A percentile compares a stretch with the other conserved stretches of the same genome.
Conservation (phyloP, 1,140 invertebrate genomes). For the Bombus turneri region DNA sequence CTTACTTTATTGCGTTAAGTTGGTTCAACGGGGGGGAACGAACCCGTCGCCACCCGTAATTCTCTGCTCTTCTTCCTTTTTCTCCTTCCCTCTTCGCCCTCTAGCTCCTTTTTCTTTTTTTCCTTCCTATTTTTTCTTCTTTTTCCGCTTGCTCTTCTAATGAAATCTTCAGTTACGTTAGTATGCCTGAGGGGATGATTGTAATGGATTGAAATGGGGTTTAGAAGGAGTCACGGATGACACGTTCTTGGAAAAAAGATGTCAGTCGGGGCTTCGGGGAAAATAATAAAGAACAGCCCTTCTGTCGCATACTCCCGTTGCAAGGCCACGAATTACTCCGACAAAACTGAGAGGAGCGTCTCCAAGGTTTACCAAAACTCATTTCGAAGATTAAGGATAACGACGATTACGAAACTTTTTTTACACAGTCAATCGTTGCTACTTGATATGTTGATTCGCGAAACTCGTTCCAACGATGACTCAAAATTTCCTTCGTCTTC, state of each 20-base stretch:
- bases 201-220: constrained; percentile 1
- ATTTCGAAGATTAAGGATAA: not conserved
- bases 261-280: not conserved
- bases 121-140: too few species aligned
- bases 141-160: constrained; percentile 21
- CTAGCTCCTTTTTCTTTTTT: not conserved
- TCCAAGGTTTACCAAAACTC: not conserved
- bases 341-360: not conserved
- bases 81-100: not conserved
- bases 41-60: not conserved
- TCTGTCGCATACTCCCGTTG: constrained; percentile 28
- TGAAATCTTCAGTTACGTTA: constrained; percentile 30
- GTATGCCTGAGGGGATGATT: constrained; percentile 17
- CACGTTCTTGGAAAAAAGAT: not conserved
- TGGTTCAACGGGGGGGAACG: not conserved
- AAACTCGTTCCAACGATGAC: not conserved
- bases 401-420: not conserved
- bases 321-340: constrained; percentile 40
- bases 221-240: constrained; percentile 13
- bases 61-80: not conserved
- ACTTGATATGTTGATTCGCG: constrained; percentile 11
- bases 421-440: not conserved
- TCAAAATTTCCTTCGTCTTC: not conserved
- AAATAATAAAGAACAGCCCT: constrained; percentile 18
- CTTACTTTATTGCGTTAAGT: not conserved